A percentile compares a stretch with the other conserved stretches of the same genome.
Conservation (phyloP, 2,888 invertebrate genomes). For the Cyrtodaria siliqua region DNA sequence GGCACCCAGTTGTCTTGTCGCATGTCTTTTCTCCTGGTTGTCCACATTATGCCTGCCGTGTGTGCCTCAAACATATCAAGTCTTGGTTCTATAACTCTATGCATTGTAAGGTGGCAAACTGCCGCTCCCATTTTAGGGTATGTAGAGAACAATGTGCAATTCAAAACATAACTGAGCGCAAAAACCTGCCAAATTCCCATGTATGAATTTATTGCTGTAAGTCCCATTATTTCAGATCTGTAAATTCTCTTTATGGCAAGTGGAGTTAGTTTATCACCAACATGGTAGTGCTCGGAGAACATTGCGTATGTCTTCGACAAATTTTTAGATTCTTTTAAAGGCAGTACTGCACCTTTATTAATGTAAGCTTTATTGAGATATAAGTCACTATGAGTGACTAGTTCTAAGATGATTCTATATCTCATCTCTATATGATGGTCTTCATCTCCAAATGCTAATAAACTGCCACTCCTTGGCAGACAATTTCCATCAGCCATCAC, state of each 20-base stretch:
- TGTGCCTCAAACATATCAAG: background rate
- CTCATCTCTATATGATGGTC: conserved; percentile 26
- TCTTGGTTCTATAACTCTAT: conserved; percentile 3
- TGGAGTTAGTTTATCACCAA: background rate
- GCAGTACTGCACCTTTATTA: background rate
- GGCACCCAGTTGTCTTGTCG: conserved; percentile 1
- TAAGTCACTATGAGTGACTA: conserved; percentile 1
- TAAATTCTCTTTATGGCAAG: background rate
- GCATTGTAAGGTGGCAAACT: background rate
- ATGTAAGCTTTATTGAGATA: conserved; percentile 1
- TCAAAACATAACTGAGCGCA: conserved; percentile 29
- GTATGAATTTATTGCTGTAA: conserved; percentile 9
- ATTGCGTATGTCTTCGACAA: conserved; percentile 3
- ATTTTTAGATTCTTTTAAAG: too few relatives aligned
- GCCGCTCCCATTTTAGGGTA: conserved; percentile 22
- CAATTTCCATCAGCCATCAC: conserved; percentile 38
- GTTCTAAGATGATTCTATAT: conserved; percentile 17
- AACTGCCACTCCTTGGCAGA: conserved; percentile 19
- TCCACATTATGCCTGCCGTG: conserved; percentile 13
- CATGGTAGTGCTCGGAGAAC: conserved; percentile 22
- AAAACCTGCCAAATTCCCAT: conserved; percentile 32
- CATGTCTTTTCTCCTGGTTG: conserved; percentile 3
- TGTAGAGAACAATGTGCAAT: conserved; percentile 19
- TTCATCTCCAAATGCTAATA: conserved; percentile 32
- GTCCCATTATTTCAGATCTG: conserved; percentile 4